phyloP scores from a whole-genome alignment of 1,140 invertebrate genomes.

The Radopholus similis region DNA sequence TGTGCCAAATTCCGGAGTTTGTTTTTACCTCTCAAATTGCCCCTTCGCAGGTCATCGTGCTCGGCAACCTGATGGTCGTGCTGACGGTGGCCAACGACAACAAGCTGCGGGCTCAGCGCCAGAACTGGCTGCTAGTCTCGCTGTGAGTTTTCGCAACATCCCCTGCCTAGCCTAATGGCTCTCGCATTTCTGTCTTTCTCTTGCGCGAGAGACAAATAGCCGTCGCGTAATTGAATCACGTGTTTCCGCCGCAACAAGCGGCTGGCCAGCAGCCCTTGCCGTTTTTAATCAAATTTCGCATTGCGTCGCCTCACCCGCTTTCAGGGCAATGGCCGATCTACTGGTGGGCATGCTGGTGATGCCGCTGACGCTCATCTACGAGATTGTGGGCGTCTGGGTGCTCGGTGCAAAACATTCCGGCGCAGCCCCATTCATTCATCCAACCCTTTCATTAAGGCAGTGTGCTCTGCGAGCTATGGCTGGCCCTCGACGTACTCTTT shows the following conservation, averaged over 20 bases:
- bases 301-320: background rate
- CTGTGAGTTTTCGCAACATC: constrained; percentile 45
- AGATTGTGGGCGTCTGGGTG: constrained; percentile 66
- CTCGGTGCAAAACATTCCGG: constrained; percentile 61
- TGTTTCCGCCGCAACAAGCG: background rate
- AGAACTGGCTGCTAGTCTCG: constrained; percentile 69
- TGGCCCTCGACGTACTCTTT: constrained; percentile 68
- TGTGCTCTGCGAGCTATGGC: constrained; percentile 60
- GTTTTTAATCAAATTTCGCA: background rate
- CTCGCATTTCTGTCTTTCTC: background rate
- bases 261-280: no score
- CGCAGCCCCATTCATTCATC: no score
- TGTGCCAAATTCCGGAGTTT: background rate
- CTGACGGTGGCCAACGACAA: constrained; percentile 56
- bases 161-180: background rate
- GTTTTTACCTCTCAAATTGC: background rate
- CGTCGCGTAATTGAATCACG: background rate
- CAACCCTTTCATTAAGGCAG: constrained; percentile 39
- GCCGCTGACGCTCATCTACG: constrained; percentile 68
- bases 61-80: constrained; percentile 55
- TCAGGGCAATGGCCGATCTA: constrained; percentile 66
- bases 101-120: constrained; percentile 55
- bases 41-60: constrained; percentile 48
- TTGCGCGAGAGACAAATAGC: background rate
- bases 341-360: constrained; percentile 69